Evolutionary conservation across 2,797 vertebrate genomes (phyloP), one percentile per base, ranked within the genome.

Genomic region (Choloepus didactylus): DNA sequence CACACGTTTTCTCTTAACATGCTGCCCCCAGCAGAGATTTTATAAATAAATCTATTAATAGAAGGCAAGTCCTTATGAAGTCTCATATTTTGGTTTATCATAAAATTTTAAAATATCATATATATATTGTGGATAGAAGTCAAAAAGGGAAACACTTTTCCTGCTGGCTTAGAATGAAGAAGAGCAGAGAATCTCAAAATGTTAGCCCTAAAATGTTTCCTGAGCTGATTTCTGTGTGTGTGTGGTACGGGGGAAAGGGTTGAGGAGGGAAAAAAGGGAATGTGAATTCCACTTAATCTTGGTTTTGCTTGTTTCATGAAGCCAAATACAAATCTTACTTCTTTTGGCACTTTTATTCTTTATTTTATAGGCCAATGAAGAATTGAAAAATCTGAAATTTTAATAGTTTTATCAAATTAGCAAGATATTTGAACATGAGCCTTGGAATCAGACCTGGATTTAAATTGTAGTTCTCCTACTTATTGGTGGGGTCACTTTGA

Each of bases 361-460:
- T 16, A 49, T 90, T 89, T 91, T 54, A 54, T 88, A 85, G 64
- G 10, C n/a, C 23, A 44, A 3, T 76, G 73, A 88, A 54, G 27
- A 72, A 88, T 31, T 75, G 3, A 56, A 51, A 83, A 59, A 76
- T 44, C 44, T 44, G 38, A 76, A 82, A 67, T 59, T 44, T 76
- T 85, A 46, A 3, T 29, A 62, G 69, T 59, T 95, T 69, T 69
- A 87, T 87, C 66, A 76, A 91, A 41, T 77, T 56, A 77, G 16
- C 18, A 72, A 46, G 29, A 27, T 87, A 92, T 29, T 89, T 62
- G 82, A 69, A 11, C 41, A 60, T 67, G 64, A 59, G 35, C 35
- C 59, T 46, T 51, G 84, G 35, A 12, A 44, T 89, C 70, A 64
- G 46, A 69, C 51, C 25, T 77, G 51, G 84, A 66, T 56, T 95